Evolutionary conservation across 2,797 vertebrate genomes (phyloP), one percentile per base, ranked within the genome.

Genomic region (Xerus rutilus): DNA sequence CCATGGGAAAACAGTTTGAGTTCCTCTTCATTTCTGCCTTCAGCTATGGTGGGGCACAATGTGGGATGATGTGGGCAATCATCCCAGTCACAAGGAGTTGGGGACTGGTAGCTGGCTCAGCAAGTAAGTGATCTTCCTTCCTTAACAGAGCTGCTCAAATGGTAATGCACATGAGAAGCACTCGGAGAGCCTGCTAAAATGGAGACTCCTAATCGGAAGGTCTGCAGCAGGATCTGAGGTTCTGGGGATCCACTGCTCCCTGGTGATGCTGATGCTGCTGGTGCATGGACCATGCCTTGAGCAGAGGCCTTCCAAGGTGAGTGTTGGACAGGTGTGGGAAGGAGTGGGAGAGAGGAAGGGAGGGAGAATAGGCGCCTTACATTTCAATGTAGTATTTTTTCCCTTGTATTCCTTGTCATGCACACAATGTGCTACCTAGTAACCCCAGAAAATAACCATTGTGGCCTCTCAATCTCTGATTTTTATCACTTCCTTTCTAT

Each of bases 401-500:
- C 17, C n/a, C 73, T 20, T 57, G 23, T 45, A n/a, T 54, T 89
- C 35, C 76, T 79, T 28, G 39, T 87, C 64, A 69, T 25, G 45
- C 64, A 84, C 20, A 17, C 15, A 81, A 9, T 65, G 67, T 64
- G 30, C 32, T 35, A 43, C 52, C 81, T 21, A 35, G 9, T 86
- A 69, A 94, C 39, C 54, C n/a, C 73, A 84, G 62, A 25, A 82
- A 93, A 86, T 54, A 47, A 30, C 72, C 59, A 67, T 14, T 43
- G n/a, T 88, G n/a, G 35, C 25, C 73, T 94, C 59, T n/a, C 25
- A 57, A n/a, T 47, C 86, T 86, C 81, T 95, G 87, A 95, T 70
- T 96, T 94, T 76, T 78, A 94, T 94, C 90, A 65, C 69, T 96
- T 96, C 69, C 87, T 92, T 89, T 96, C 62, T 84, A 72, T 76